phyloP scores from a whole-genome alignment of 2,113 vertebrate species.

The Rutilus rutilus region DNA sequence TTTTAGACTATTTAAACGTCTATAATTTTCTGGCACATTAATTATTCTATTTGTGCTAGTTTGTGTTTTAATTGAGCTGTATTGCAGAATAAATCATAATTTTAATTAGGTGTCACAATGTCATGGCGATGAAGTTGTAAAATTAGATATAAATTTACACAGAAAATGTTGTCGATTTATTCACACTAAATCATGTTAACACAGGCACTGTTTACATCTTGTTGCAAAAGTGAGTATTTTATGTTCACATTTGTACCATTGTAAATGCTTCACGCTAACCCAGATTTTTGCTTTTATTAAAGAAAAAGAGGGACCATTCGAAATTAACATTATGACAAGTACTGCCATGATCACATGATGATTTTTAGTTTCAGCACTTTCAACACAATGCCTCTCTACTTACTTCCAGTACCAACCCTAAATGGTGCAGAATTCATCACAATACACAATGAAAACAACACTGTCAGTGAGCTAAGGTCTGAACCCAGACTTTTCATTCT shows the following conservation, averaged over 20 bases:
- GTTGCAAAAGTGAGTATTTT: too few species aligned
- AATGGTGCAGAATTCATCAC: not conserved
- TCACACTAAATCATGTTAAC: too few species aligned
- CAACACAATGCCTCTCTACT: not conserved
- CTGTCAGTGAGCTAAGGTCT: not conserved
- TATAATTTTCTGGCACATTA: too few species aligned
- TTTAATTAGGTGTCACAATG: not conserved
- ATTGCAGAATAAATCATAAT: not conserved
- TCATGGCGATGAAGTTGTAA: too few species aligned
- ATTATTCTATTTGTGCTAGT: too few species aligned
- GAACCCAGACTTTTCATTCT: conserved; percentile 58
- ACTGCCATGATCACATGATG: not conserved
- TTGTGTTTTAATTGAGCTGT: not conserved
- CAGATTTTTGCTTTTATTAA: too few species aligned
- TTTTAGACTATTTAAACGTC: not conserved
- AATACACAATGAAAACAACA: conserved; percentile 27
- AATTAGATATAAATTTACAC: too few species aligned
- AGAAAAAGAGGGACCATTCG: too few species aligned
- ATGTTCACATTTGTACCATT: too few species aligned
- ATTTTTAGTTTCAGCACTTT: conserved; percentile 1
- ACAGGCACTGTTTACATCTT: too few species aligned
- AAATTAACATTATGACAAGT: not conserved
- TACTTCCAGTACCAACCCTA: not conserved
- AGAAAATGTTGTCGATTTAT: too few species aligned
- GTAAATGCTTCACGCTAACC: too few species aligned